Evolutionary conservation across 2,888 invertebrate species (phyloP).

Genomic region (Scaptomyza parva): DNA sequence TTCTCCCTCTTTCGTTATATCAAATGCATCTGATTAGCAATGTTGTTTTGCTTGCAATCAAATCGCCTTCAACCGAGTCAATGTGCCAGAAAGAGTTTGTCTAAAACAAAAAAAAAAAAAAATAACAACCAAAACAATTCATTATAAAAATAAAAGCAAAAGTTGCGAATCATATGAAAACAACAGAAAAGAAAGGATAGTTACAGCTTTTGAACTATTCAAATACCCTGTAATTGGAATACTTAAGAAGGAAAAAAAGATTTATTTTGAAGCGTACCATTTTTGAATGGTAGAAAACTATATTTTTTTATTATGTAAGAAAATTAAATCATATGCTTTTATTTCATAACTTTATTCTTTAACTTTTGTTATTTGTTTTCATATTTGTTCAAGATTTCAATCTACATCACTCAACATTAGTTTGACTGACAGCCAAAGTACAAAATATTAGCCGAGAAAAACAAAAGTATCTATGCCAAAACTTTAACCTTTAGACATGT

Average conservation of each 20-base stretch:
- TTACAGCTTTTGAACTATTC: neutral
- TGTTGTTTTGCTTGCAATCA: slow-evolving; percentile 50
- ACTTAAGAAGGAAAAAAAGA: no score
- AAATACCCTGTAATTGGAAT: slow-evolving; percentile 22
- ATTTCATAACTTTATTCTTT: neutral
- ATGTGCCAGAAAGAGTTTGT: slow-evolving; percentile 83
- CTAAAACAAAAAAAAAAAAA: slow-evolving; percentile 31
- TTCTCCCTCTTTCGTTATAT: slow-evolving; percentile 6
- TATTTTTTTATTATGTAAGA: no score
- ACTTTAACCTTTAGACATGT: neutral
- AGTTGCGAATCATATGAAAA: slow-evolving; percentile 21
- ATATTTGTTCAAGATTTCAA: neutral
- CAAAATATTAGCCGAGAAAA: neutral
- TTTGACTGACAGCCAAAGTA: slow-evolving; percentile 12
- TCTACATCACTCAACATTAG: slow-evolving; percentile 21
- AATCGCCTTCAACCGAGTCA: slow-evolving; percentile 80
- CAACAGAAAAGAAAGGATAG: slow-evolving; percentile 3
- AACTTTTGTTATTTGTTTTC: neutral
- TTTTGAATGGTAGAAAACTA: no score
- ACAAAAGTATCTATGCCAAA: slow-evolving; percentile 4
- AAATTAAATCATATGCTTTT: no score
- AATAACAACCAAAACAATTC: slow-evolving; percentile 36
- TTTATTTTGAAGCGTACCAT: no score
- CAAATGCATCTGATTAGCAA: slow-evolving; percentile 41
- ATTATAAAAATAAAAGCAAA: slow-evolving; percentile 43